phyloP scores from a whole-genome alignment of 2,797 vertebrate species.

The Anomalospiza imberbis region DNA sequence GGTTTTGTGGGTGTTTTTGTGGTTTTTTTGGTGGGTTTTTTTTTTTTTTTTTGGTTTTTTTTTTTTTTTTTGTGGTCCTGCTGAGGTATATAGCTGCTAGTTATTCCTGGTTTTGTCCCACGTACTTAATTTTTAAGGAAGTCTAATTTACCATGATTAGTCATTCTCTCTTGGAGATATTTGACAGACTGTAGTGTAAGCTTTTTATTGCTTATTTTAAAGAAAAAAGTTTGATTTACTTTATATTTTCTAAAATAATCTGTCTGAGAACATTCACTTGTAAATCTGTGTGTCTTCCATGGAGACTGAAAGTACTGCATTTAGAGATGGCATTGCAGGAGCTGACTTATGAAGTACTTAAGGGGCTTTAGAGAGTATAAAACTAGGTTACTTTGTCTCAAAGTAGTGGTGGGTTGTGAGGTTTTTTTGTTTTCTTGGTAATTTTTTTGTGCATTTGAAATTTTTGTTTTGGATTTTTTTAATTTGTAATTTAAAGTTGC shows the following conservation, averaged over 20 bases:
- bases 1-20: background rate
- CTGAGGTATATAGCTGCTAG: background rate
- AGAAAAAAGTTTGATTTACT: background rate
- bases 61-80: background rate
- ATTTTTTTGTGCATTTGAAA: background rate
- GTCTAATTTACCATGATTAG: background rate
- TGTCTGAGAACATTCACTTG: background rate
- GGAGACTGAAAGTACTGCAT: background rate
- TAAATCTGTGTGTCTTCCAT: background rate
- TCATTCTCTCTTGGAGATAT: background rate
- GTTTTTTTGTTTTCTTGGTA: background rate
- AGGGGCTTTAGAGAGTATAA: background rate
- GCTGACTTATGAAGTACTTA: background rate
- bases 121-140: background rate
- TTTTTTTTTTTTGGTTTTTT: background rate
- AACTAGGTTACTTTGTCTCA: background rate
- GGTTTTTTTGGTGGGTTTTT: background rate
- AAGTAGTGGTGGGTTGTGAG: background rate
- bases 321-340: background rate
- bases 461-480: accelerated
- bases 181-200: background rate
- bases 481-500: background rate
- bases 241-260: background rate
- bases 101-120: background rate
- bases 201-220: background rate